Evolutionary conservation across 2,888 invertebrate genomes (phyloP), one percentile per base, ranked within the genome.

Genomic region (Anodontia alba): DNA sequence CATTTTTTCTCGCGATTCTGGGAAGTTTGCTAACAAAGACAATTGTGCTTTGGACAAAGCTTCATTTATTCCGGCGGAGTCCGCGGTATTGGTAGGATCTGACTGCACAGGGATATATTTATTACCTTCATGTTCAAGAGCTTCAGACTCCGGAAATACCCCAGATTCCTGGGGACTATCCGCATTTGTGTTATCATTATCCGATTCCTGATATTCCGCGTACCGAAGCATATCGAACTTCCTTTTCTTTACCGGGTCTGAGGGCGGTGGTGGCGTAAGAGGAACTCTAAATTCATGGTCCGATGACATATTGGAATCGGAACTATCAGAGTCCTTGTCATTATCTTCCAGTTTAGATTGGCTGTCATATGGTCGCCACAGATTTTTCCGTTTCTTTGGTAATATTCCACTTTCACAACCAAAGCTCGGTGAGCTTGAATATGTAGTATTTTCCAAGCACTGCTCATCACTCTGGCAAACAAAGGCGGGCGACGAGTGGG

Each of bases 281-380:
- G 57, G 38, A n/a, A 31, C 36, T 72, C 79, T 81, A 29, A 79
- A 80, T 43, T 86, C 86, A 46, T 81, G 86, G 17, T 86, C 86
- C 0, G 83, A 83, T 1, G 75, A 77, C 10, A 81, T 77, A 36
- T 79, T 81, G 26, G 83, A 81, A 2, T 69, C 67, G 0, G 83
- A 79, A 43, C 81, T 81, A 38, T 82, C 82, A 17, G 51, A 46
- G 29, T 79, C 83, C 31, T 46, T 51, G 23, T 83, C 83, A 1
- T 33, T 73, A 0, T 83, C 74, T 1, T 38, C 42, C 33, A 66
- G 49, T 31, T 26, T 49, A n/a, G 69, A 26, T 29, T 74, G 68
- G 36, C 81, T 80, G 36, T 86, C 86, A 72, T 86, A 86, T 26
- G 86, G 86, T 26, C 86, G 79, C 86, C 86, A 86, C 8, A 86